Evolutionary conservation across 1,140 invertebrate genomes (phyloP), one percentile per base, ranked within the genome.

Genomic region (Diachasma alloeum): DNA sequence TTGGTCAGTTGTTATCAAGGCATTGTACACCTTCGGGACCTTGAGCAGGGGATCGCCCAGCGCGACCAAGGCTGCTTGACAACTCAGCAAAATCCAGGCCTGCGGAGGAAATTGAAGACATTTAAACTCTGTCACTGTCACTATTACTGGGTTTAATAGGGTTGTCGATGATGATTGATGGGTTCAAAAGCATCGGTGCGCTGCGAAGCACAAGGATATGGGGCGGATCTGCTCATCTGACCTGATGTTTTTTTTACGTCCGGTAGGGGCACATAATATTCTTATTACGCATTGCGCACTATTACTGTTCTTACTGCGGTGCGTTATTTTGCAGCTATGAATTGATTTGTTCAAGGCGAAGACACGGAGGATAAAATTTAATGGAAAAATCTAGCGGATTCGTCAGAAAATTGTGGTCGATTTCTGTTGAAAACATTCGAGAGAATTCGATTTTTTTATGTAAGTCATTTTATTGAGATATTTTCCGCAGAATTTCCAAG

Each of bases 11-110:
- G 93, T 94, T 80, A 95, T 94, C 19, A 95, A 88, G 0, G 93
- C 93, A 86, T 95, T 95, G 86, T 95, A 95, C 15, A 95, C 92
- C 81, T 93, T 94, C 2, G 94, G 94, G 13, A 91, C 88, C 78
- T 90, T 89, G 0, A 90, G 83, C 19, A 92, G 68, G 0, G 88
- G 83, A 80, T 82, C 71, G 73, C 85, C 76, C 81, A 70, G 9
- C 81, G 70, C 31, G 11, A 36, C 19, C 39, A 37, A 15, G 13
- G 15, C 39, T 26, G 19, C 44, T 79, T 78, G 22, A 80, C 80
- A n/a, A 9, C 37, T 42, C 44, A 73, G 36, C 4, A 44, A 24
- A 53, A 76, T 83, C 86, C 82, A 82, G 81, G 84, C 85, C 42
- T 70, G 36, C 4, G 44, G 31, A 56, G 0, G 11, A 56, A 44